phyloP scores from a whole-genome alignment of 2,113 vertebrate genomes.

The Chlorodrepanis virens region DNA sequence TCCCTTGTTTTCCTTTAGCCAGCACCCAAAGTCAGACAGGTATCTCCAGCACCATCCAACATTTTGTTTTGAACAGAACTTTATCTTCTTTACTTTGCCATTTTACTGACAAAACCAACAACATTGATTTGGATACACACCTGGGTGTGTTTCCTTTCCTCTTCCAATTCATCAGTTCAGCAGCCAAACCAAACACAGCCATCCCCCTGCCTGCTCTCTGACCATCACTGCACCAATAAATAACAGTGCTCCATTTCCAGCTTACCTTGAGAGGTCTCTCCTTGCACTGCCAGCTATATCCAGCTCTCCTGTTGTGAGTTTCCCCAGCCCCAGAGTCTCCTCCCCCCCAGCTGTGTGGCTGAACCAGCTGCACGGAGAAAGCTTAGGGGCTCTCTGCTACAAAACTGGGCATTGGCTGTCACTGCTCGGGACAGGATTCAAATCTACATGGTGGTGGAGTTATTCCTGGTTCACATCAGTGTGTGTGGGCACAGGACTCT shows the following conservation, averaged over 20 bases:
- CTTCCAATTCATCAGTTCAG: background rate
- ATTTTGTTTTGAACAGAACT: background rate
- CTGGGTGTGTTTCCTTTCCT: background rate
- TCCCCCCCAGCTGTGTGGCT: background rate
- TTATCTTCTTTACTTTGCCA: background rate
- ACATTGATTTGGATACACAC: background rate
- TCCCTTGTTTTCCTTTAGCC: background rate
- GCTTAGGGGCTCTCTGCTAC: background rate
- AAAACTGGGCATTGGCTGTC: accelerated
- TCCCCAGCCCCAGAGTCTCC: background rate
- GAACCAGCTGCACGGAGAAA: background rate
- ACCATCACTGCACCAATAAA: background rate
- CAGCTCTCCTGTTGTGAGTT: background rate
- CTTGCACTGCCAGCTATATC: accelerated
- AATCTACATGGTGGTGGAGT: background rate
- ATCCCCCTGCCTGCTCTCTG: background rate
- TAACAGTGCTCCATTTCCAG: background rate
- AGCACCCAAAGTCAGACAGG: background rate
- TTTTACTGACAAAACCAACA: background rate
- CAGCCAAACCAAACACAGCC: background rate
- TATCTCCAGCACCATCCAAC: background rate
- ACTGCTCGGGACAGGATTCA: background rate
- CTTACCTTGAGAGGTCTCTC: background rate
- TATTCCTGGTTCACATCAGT: background rate
- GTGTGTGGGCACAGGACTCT: background rate